A percentile compares a stretch with the other conserved stretches of the same genome.
phyloP scores from a whole-genome alignment of 2,888 invertebrate genomes.

The Meiosimyza decipiens region DNA sequence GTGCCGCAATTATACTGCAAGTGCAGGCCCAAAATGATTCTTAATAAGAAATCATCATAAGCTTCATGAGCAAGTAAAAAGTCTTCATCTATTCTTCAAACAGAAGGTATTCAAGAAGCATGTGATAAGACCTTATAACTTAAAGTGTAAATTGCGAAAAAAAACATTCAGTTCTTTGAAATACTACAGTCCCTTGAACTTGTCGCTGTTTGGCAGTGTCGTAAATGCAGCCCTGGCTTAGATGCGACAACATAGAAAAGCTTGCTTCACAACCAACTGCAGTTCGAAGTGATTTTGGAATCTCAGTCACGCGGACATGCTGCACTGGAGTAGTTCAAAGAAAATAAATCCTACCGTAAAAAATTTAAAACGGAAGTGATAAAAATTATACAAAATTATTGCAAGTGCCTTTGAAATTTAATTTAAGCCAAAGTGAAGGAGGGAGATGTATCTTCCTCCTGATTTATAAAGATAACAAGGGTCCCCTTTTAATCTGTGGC shows the following conservation, averaged over 20 bases:
- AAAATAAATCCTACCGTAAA: background rate
- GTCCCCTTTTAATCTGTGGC: background rate
- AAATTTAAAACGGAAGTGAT: background rate
- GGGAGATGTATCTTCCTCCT: background rate
- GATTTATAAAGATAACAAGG: too few species aligned
- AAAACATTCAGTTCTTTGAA: too few species aligned
- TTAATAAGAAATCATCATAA: too few species aligned
- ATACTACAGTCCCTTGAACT: too few species aligned
- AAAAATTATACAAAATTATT: background rate
- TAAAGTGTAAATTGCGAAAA: too few species aligned
- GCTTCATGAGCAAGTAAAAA: too few species aligned
- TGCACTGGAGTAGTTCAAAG: constrained; percentile 7
- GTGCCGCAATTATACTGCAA: too few species aligned
- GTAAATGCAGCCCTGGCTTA: background rate
- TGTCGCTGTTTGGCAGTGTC: too few species aligned
- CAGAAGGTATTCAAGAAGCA: too few species aligned
- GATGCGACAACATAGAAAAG: background rate
- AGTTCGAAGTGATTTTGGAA: background rate
- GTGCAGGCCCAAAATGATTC: too few species aligned
- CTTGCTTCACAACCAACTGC: constrained; percentile 1
- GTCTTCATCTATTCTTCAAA: too few species aligned
- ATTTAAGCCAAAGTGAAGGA: background rate
- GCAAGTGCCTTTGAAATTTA: background rate
- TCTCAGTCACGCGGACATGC: constrained; percentile 17
- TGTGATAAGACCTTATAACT: too few species aligned